These are phyloP conservation scores for Echiichthys vipera DNA, from an alignment of 2,797 vertebrate species.

Conservation along the genomic window DNA sequence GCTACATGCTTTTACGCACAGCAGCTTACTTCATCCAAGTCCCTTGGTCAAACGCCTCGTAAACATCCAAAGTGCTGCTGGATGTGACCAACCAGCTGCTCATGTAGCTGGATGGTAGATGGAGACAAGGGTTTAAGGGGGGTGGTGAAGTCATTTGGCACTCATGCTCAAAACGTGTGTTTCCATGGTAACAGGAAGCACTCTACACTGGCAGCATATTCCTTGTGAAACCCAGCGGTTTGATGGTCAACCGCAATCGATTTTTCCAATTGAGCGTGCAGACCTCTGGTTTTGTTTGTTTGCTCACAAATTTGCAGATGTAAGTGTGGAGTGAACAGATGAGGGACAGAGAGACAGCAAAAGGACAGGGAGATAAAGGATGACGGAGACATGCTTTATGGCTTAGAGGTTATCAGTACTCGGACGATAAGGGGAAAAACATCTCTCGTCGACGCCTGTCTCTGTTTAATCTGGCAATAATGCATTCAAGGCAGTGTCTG, in stretches of 20 bases:
- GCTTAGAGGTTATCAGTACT: constrained; percentile 47
- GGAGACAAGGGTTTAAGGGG: constrained; percentile 11
- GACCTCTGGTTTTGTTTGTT: constrained; percentile 51
- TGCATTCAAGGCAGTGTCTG: constrained; percentile 30
- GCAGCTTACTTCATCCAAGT: not conserved
- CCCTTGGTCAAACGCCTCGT: not conserved
- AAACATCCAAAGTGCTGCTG: constrained; percentile 2
- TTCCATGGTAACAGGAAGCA: constrained; percentile 81
- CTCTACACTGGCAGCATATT: constrained; percentile 51
- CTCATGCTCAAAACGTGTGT: constrained; percentile 60
- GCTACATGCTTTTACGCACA: not conserved
- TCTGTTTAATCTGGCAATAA: constrained; percentile 62
- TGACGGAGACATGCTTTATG: constrained; percentile 51
- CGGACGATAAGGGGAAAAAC: constrained; percentile 24
- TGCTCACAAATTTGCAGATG: constrained; percentile 57
- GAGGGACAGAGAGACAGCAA: not conserved
- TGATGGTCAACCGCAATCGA: constrained; percentile 54
- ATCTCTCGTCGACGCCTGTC: constrained; percentile 28
- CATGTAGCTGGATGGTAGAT: constrained; percentile 6
- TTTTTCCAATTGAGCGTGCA: constrained; percentile 54
- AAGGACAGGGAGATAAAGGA: constrained; percentile 39
- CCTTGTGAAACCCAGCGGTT: constrained; percentile 46
- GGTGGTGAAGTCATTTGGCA: constrained; percentile 45
- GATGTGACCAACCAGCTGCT: constrained; percentile 14
- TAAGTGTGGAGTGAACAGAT: not conserved